Evolutionary conservation across 1,140 invertebrate species (phyloP), one percentile per base, ranked within the genome.

Genomic region (Bombus superbus): DNA sequence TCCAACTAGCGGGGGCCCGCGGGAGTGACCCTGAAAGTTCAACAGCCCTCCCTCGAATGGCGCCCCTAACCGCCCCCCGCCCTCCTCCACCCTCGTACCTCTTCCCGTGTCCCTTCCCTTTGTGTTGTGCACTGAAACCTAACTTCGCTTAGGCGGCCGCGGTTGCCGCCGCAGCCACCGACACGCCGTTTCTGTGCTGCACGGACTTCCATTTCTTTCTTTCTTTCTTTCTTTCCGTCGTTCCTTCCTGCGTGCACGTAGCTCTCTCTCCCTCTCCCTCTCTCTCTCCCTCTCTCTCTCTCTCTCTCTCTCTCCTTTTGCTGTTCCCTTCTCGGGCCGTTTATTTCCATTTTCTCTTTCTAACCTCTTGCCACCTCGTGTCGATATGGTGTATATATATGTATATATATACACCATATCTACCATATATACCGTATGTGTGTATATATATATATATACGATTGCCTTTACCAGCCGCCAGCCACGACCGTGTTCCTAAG

Each of bases 1-100:
- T 69, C 68, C 15, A 40, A 72, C 53, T 69, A 62, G 84, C 82
- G 79, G 79, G 76, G 88, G 88, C 83, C 84, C 86, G 83, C 87
- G 83, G 80, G 91, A 90, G 89, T 94, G 94, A 94, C 94, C 94
- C 93, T 94, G 94, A 94, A 94, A 94, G 94, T 94, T 94, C 94
- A 94, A 94, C 93, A 94, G 93, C 93, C 94, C 92, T 93, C 92
- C 88, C 87, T 85, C 88, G 88, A 91, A 91, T 83, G 88, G 85
- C 90, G 88, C 89, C 83, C 88, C 86, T 86, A 76, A 71, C 78
- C 78, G 62, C 40, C n/a, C 42, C 80, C 77, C 47, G 25, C 42
- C 81, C 77, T n/a, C 68, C 83, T 74, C 38, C 77, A 47, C 74
- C 32, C 44, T 42, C 47, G 59, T 62, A 42, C 75, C 79, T 84